These are phyloP conservation scores for Machimus atricapillus DNA, from an alignment of 2,888 invertebrate species.

Conservation along the genomic window DNA sequence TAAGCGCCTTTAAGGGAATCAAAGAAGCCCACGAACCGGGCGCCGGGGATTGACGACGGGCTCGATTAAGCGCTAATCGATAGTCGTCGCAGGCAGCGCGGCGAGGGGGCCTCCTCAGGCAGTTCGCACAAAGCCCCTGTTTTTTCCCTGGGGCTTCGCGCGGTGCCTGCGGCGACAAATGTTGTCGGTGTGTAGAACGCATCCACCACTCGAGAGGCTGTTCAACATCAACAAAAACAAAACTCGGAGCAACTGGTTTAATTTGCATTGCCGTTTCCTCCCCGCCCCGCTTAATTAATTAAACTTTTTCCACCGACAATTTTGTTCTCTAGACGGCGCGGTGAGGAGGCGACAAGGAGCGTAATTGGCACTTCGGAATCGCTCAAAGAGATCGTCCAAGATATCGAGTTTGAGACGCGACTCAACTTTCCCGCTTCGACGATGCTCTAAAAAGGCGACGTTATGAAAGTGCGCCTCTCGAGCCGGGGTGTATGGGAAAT, in stretches of 20 bases:
- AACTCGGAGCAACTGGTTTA: background rate
- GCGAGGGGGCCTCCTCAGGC: background rate
- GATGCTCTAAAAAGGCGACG: background rate
- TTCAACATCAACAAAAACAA: background rate
- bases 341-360: slow-evolving; percentile 13
- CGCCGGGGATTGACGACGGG: background rate
- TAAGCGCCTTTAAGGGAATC: background rate
- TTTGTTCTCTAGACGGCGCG: background rate
- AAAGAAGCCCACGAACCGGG: background rate
- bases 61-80: slow-evolving; percentile 16
- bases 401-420: slow-evolving; percentile 3
- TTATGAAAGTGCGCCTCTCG: background rate
- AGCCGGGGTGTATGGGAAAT: background rate
- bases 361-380: slow-evolving; percentile 19
- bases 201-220: background rate
- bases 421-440: slow-evolving; percentile 10
- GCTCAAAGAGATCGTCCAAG: slow-evolving; percentile 11
- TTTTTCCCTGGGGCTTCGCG: background rate
- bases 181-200: background rate
- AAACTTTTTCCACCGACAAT: slow-evolving; percentile 10
- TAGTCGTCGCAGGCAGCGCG: background rate
- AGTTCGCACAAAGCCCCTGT: background rate
- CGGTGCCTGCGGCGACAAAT: background rate
- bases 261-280: background rate
- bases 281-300: slow-evolving; percentile 11